Conservation (phyloP, 2,797 vertebrate species). For the Macropodus opercularis region DNA sequence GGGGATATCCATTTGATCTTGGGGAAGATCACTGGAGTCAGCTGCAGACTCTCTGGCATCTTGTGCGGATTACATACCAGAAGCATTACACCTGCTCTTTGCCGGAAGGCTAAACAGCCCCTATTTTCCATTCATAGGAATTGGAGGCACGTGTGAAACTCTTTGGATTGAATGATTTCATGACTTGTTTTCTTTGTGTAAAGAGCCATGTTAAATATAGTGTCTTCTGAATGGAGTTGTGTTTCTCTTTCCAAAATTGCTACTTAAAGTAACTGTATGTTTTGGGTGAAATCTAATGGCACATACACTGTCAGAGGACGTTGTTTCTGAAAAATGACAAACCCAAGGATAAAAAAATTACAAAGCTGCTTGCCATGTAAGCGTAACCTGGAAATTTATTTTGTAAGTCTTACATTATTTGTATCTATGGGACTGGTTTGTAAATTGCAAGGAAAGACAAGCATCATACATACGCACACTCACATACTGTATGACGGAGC, state of each 20-base stretch:
- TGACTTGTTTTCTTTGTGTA: conserved; percentile 82
- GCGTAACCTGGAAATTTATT: conserved; percentile 98
- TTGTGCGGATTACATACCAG: conserved; percentile 76
- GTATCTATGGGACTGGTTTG: conserved; percentile 99
- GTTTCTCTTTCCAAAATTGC: conserved; percentile 77
- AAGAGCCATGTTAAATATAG: conserved; percentile 86
- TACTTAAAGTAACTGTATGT: conserved; percentile 73
- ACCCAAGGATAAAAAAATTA: conserved; percentile 62
- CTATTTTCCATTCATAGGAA: conserved; percentile 64
- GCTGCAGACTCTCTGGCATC: conserved; percentile 62
- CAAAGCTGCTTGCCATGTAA: conserved; percentile 99
- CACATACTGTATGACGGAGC: conserved; percentile 49
- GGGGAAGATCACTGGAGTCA: conserved; percentile 54
- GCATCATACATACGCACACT: conserved; percentile 33
- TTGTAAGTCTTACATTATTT: conserved; percentile 98
- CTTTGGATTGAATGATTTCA: conserved; percentile 64
- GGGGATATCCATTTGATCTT: conserved; percentile 54
- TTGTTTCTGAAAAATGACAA: conserved; percentile 72
- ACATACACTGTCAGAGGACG: conserved; percentile 80
- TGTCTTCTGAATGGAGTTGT: conserved; percentile 83
- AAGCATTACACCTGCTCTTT: conserved; percentile 61
- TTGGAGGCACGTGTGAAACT: conserved; percentile 50
- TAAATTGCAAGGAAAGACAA: conserved; percentile 89
- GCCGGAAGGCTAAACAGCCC: conserved; percentile 61
- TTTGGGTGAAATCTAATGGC: conserved; percentile 77